Conservation (phyloP, 2,888 invertebrate species). For the Dryocosmus kuriphilus region DNA sequence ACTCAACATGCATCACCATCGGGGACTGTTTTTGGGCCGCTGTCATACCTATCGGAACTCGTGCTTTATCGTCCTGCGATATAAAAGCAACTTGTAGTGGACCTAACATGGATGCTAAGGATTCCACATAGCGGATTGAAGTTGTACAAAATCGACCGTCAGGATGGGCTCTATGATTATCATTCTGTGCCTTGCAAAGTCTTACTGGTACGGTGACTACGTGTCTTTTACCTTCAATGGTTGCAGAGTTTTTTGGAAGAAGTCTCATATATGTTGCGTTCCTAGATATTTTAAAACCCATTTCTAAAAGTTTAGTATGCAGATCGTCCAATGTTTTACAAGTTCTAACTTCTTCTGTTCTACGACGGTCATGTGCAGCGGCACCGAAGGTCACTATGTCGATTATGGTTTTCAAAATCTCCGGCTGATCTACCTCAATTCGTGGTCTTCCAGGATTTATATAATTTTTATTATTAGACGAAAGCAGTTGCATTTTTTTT, state of each 20-base stretch:
- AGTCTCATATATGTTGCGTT: slow-evolving; percentile 60
- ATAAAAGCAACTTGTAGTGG: slow-evolving; percentile 50
- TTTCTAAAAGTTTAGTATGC: slow-evolving; percentile 49
- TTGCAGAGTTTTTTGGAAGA: slow-evolving; percentile 58
- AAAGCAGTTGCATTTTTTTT: not conserved
- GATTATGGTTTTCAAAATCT: slow-evolving; percentile 63
- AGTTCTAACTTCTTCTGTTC: slow-evolving; percentile 59
- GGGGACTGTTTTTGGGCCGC: slow-evolving; percentile 73
- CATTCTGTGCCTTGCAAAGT: slow-evolving; percentile 48
- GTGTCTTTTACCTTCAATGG: slow-evolving; percentile 63
- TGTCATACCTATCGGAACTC: slow-evolving; percentile 71
- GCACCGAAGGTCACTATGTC: slow-evolving; percentile 68
- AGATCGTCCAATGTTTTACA: slow-evolving; percentile 56
- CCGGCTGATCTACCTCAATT: slow-evolving; percentile 65
- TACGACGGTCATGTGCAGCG: slow-evolving; percentile 62
- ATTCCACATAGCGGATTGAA: slow-evolving; percentile 57
- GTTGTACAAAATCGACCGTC: slow-evolving; percentile 60
- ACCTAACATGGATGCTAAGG: slow-evolving; percentile 59
- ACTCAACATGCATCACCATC: slow-evolving; percentile 67
- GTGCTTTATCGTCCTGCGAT: slow-evolving; percentile 56
- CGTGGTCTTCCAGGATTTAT: slow-evolving; percentile 53
- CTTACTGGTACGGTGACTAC: slow-evolving; percentile 67
- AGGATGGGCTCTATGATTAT: slow-evolving; percentile 56
- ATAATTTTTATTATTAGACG: not conserved
- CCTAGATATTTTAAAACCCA: slow-evolving; percentile 55